A percentile compares a stretch with the other conserved stretches of the same genome.
These are phyloP conservation scores for Fregata magnificens DNA, from an alignment of 2,113 vertebrate genomes.

Conservation along the genomic window DNA sequence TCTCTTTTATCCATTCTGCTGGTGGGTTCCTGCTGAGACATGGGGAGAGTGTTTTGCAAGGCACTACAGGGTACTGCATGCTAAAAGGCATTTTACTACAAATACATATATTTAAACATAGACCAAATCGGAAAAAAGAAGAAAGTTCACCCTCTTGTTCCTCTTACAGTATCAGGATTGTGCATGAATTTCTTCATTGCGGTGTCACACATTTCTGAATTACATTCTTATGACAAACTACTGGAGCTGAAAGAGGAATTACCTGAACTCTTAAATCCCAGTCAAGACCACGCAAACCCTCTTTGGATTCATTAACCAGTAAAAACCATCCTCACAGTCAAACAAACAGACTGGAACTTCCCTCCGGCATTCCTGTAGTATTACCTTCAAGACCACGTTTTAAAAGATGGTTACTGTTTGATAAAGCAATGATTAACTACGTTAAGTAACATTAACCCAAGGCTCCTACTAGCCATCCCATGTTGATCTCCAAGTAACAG, in stretches of 20 bases:
- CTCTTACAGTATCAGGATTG: not conserved
- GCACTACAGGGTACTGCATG: not conserved
- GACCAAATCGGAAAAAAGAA: not conserved
- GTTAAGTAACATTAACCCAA: not conserved
- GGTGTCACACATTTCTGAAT: not conserved
- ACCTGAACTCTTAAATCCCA: slow-evolving; percentile 1
- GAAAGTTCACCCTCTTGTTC: not conserved
- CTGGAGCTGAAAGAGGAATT: not conserved
- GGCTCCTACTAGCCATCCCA: not conserved
- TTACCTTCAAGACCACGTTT: not conserved
- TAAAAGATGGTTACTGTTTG: not conserved
- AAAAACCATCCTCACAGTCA: not conserved
- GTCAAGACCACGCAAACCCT: not conserved
- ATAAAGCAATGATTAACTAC: slow-evolving; percentile 29
- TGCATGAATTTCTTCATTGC: not conserved
- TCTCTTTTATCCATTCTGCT: not conserved
- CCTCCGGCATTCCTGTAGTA: not conserved
- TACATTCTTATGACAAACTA: not conserved
- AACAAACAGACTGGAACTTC: slow-evolving; percentile 32
- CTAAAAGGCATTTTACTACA: not conserved
- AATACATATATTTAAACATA: not conserved
- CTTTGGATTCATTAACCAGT: slow-evolving; percentile 19
- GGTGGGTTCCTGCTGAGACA: not conserved
- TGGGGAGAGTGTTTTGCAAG: not conserved
- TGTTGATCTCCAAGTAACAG: not conserved